Conservation (phyloP, 2,888 invertebrate genomes). For the Calameuta filiformis region DNA sequence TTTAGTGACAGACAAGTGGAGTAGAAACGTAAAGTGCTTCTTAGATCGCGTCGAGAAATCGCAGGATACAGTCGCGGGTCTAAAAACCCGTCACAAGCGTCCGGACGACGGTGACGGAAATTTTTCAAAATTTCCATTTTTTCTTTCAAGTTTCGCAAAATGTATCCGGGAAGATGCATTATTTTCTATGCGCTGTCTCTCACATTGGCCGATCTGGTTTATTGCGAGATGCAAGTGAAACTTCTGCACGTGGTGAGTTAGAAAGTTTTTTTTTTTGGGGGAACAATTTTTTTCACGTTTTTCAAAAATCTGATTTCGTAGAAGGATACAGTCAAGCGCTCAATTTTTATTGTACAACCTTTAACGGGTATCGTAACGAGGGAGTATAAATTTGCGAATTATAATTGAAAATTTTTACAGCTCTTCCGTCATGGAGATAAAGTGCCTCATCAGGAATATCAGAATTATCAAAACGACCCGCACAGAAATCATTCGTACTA, state of each 20-base stretch:
- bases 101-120: neutral
- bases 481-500: conserved; percentile 64
- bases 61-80: conserved; percentile 34
- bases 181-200: conserved; percentile 14
- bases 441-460: conserved; percentile 68
- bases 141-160: conserved; percentile 15
- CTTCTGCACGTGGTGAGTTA: conserved; percentile 48
- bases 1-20: conserved; percentile 37
- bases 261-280: conserved; percentile 3
- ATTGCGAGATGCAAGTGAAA: conserved; percentile 42
- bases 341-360: no score
- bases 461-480: conserved; percentile 69
- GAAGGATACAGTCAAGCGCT: no score
- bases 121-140: neutral
- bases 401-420: conserved; percentile 49
- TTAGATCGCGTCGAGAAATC: conserved; percentile 47
- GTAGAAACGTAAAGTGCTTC: conserved; percentile 41
- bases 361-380: neutral
- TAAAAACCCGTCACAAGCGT: neutral
- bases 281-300: neutral
- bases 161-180: conserved; percentile 14
- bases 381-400: neutral
- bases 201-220: conserved; percentile 7
- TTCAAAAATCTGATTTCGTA: conserved; percentile 1
- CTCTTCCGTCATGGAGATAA: conserved; percentile 73